phyloP scores from a whole-genome alignment of 2,797 vertebrate species.

The Acomys russatus region DNA sequence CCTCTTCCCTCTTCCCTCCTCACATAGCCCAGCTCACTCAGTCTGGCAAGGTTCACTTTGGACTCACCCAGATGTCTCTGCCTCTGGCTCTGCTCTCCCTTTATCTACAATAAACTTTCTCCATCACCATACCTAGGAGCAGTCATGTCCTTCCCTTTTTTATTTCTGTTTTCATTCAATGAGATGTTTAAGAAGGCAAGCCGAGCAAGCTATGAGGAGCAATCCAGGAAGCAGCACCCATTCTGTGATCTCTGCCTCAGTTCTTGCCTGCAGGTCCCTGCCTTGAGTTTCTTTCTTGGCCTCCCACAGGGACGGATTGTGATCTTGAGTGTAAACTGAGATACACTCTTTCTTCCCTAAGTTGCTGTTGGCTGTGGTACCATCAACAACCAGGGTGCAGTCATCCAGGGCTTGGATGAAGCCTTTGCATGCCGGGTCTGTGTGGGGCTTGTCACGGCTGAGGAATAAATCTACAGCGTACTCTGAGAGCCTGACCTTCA shows the following conservation, averaged over 20 bases:
- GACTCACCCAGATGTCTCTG: neutral
- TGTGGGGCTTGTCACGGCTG: neutral
- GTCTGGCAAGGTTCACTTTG: neutral
- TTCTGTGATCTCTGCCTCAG: neutral
- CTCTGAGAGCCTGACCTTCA: conserved; percentile 48
- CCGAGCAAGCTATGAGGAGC: neutral
- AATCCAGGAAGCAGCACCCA: neutral
- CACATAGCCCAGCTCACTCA: neutral
- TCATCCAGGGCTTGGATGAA: neutral
- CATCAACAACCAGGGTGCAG: no score
- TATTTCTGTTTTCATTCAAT: neutral
- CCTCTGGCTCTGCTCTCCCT: neutral
- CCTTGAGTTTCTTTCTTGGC: neutral
- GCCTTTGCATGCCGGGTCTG: neutral
- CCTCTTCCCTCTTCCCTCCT: neutral
- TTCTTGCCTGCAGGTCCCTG: neutral
- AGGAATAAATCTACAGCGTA: neutral
- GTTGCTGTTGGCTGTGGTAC: neutral
- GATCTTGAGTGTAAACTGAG: neutral
- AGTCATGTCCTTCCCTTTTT: neutral
- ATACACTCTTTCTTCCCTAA: neutral
- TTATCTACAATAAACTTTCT: neutral
- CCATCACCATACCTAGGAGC: neutral
- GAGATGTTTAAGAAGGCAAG: neutral
- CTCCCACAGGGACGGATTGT: neutral